Base-by-base conservation (phyloP, 2,113 vertebrate genomes). In the Camelus bactrianus region DNA sequence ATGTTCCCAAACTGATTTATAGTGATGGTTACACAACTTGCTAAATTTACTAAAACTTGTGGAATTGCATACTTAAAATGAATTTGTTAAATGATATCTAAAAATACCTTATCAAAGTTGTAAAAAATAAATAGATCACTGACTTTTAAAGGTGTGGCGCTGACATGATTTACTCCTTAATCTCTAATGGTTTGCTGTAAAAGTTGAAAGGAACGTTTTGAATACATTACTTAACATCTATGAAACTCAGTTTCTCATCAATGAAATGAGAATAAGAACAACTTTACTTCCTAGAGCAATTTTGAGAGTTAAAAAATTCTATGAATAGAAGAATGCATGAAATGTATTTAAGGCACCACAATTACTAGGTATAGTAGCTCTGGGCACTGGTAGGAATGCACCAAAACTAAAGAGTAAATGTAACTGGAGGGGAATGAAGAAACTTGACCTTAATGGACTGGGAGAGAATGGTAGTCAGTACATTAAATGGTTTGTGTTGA, bases 191-290 rank as follows among this genome's bases (percentile, higher is more conserved):
- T 80, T 54, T 73, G 5, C 3, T 56, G 16, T 70, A 38, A 84
- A 67, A 67, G 17, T 60, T 58, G 38, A 75, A 88, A 58, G 5
- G 30, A 67, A 38, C 24, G 11, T 8, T 79, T 69, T 91, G 52
- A 8, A 60, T 88, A 67, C 0, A 58, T 90, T 54, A 72, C 5
- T 76, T 77, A 65, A 9, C 42, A 4, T 38, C 13, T 82, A 32
- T 91, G 81, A 93, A 87, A 76, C 7, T 60, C 20, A 72, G 12
- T 76, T 92, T 58, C 65, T 89, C 62, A 46, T 81, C 56, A 77
- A 2, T n/a, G 5, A 80, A 77, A 46, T 69, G 20, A 92, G 9
- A 2, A 50, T 75, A 72, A 96, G 32, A 69, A 82, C 24, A 69
- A 32, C 3, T 62, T 88, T 88, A 24, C 24, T 10, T 30, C 16